A percentile compares a stretch with the other conserved stretches of the same genome.
Evolutionary conservation across 2,113 vertebrate genomes (phyloP).

Genomic region (Speoplatyrhinus poulsoni): DNA sequence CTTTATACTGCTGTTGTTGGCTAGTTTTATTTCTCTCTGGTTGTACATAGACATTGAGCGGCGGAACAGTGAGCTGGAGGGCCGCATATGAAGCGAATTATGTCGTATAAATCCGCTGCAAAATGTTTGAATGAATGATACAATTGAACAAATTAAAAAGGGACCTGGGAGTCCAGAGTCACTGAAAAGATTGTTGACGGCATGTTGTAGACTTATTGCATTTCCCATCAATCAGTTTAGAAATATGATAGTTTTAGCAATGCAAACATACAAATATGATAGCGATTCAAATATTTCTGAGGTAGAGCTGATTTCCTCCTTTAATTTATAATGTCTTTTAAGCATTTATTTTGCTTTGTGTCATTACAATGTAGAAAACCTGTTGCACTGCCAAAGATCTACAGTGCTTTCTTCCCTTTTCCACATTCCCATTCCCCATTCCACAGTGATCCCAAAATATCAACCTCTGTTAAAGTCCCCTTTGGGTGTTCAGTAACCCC

Average conservation of each 20-base stretch:
- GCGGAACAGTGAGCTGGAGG: too few relatives aligned
- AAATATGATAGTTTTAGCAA: constrained; percentile 21
- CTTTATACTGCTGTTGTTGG: too few relatives aligned
- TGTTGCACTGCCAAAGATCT: constrained; percentile 40
- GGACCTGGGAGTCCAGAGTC: too few relatives aligned
- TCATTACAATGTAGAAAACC: constrained; percentile 38
- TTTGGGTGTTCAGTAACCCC: constrained; percentile 55
- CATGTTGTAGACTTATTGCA: too few relatives aligned
- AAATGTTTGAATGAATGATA: too few relatives aligned
- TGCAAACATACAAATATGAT: background rate
- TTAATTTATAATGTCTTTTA: constrained; percentile 24
- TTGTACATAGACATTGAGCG: too few relatives aligned
- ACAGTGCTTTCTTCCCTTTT: constrained; percentile 27
- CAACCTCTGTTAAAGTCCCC: constrained; percentile 62
- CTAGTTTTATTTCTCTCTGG: too few relatives aligned
- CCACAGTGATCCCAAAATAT: constrained; percentile 76
- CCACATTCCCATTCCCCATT: constrained; percentile 5
- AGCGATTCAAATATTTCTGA: background rate
- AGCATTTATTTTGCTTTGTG: constrained; percentile 41
- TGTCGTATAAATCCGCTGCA: too few relatives aligned
- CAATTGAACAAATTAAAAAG: too few relatives aligned
- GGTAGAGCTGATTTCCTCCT: constrained; percentile 26
- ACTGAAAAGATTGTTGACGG: too few relatives aligned
- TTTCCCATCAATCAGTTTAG: constrained; percentile 1
- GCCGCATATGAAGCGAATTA: too few relatives aligned